Evolutionary conservation across 1,140 invertebrate genomes (phyloP), one percentile per base, ranked within the genome.

Genomic region (Drosophila ohnishii): DNA sequence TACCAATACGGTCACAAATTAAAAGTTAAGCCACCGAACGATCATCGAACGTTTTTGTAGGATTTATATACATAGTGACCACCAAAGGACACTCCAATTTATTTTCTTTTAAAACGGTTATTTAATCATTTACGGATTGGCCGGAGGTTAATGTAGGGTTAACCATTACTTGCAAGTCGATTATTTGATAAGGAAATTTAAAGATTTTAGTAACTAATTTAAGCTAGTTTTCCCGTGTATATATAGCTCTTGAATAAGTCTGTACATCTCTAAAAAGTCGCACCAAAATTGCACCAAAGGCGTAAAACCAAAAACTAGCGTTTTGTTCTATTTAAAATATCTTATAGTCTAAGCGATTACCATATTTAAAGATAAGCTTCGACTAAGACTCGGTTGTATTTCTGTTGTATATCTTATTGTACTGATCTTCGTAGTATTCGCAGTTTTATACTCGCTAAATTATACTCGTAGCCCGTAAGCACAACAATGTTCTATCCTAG

Each of bases 341-440:
- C 44, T 10, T 10, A 39, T 51, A 42, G 28, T 9, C 16, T 57
- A 55, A 67, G 56, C 42, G 16, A 42, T 16, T 30, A 13, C 13
- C 10, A 53, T 30, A 32, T 60, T 4, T n/a, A 40, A 32, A 8
- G 2, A 4, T 69, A 81, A 67, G 69, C 51, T 50, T 42, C 34
- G 60, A 14, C 10, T 74, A 86, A 44, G 74, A 56, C 39, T 47
- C 45, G 80, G 70, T 83, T 83, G 80, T 86, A 82, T 57, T 57
- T 58, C 59, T 75, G 62, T 78, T 85, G 55, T 73, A 85, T 69
- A 62, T 67, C 50, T 45, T 72, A 81, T 66, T 78, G 84, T 87
- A 87, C 84, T 88, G 83, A 87, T 74, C 66, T 79, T 79, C 48
- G 67, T 83, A 88, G 83, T 88, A 87, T 87, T 87, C 59, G 66